Conservation (phyloP, 2,888 invertebrate genomes). For the Apamea anceps region DNA sequence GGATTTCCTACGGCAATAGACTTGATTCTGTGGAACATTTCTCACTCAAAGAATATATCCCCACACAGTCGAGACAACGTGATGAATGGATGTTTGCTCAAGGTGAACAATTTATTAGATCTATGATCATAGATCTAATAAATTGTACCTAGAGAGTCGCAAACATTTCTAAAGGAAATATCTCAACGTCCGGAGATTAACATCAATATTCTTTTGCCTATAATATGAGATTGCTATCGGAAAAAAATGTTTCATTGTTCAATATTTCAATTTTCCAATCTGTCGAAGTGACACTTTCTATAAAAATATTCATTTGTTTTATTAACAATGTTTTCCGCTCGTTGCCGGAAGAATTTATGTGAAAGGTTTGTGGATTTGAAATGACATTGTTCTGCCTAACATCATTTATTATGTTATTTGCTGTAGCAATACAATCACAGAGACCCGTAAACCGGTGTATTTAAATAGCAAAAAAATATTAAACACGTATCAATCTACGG, state of each 20-base stretch:
- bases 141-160: constrained; percentile 29
- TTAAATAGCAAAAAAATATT: constrained; percentile 20
- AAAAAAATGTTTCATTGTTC: constrained; percentile 19
- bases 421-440: constrained; percentile 27
- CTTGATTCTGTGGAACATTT: constrained; percentile 75
- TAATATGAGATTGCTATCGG: constrained; percentile 27
- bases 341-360: constrained; percentile 28
- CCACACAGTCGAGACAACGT: constrained; percentile 70
- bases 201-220: constrained; percentile 43
- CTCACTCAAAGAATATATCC: constrained; percentile 74
- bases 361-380: constrained; percentile 3
- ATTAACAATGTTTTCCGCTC: constrained; percentile 5
- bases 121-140: constrained; percentile 59
- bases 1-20: constrained; percentile 78
- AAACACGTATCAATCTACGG: constrained; percentile 24
- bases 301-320: constrained; percentile 47
- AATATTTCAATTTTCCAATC: constrained; percentile 50
- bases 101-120: constrained; percentile 77
- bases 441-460: background rate
- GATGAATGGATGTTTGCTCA: constrained; percentile 79
- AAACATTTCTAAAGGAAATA: constrained; percentile 44
- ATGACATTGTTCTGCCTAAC: constrained; percentile 10
- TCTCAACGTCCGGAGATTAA: constrained; percentile 9
- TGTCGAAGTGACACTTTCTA: constrained; percentile 33
- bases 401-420: constrained; percentile 3